Percentiles rank a stretch among this genome's conserved stretches.
These are phyloP conservation scores for Cyaniris semiargus DNA, from an alignment of 2,888 invertebrate genomes.

Conservation along the genomic window DNA sequence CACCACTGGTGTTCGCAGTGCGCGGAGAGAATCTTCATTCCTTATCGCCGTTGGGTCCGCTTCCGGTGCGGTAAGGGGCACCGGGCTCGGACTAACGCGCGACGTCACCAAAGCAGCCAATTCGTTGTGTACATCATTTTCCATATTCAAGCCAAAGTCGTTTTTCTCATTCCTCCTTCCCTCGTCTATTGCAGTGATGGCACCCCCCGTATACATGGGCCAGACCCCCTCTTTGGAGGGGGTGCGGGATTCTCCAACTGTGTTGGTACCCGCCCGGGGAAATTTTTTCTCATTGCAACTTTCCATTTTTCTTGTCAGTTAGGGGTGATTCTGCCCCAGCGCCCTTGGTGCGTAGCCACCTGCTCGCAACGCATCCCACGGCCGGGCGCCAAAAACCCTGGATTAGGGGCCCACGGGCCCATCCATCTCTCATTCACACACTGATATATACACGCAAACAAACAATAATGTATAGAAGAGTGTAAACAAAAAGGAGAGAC, in stretches of 20 bases:
- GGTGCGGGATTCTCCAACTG: slow-evolving; percentile 16
- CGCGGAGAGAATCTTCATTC: no score
- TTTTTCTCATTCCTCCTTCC: background rate
- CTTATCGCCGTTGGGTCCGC: no score
- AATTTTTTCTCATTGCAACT: background rate
- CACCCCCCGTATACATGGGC: slow-evolving; percentile 24
- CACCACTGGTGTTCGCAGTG: no score
- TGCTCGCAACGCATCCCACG: background rate
- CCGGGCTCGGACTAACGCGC: background rate
- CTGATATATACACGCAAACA: background rate
- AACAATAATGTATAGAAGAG: background rate
- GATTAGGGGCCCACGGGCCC: background rate
- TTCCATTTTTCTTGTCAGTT: background rate
- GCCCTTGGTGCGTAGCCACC: background rate
- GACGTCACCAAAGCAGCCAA: no score
- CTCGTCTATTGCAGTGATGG: slow-evolving; percentile 16
- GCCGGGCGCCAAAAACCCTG: background rate
- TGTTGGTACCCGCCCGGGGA: slow-evolving; percentile 20
- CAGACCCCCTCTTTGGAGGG: background rate
- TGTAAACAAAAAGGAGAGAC: background rate
- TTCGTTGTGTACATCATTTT: no score
- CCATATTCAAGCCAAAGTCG: no score
- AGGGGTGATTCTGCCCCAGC: background rate
- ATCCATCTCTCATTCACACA: background rate
- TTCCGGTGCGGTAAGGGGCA: no score